phyloP scores from a whole-genome alignment of 1,140 invertebrate genomes.

The Himalopsyche phryganea region DNA sequence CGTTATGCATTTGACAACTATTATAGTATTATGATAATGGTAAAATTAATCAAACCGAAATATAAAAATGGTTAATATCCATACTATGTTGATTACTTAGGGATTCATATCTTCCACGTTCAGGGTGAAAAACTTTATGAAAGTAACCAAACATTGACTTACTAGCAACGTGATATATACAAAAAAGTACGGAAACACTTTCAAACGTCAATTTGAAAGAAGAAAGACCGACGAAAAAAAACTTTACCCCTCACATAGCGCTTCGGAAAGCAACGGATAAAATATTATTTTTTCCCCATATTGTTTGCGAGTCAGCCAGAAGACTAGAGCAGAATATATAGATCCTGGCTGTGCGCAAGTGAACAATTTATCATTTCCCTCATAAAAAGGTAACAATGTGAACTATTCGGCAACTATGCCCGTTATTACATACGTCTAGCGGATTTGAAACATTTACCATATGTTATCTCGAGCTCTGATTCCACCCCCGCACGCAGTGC shows the following conservation, averaged over 20 bases:
- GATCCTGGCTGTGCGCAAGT: background rate
- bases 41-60: no score
- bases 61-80: no score
- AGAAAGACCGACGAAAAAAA: background rate
- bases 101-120: no score
- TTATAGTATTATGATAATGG: no score
- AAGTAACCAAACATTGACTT: no score
- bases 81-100: no score
- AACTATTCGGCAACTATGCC: conserved; percentile 24
- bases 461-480: background rate
- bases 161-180: no score
- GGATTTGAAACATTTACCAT: background rate
- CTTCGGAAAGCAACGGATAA: background rate
- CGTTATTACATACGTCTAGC: conserved; percentile 16
- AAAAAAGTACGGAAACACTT: no score
- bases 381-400: conserved; percentile 26
- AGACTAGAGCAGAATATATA: background rate
- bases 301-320: background rate
- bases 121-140: no score
- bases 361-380: conserved; percentile 13
- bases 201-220: no score
- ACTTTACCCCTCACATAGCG: background rate
- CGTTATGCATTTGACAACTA: no score
- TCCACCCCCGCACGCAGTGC: background rate
- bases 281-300: conserved; percentile 7